phyloP scores from a whole-genome alignment of 2,888 invertebrate species.

The Anthrax anthrax region DNA sequence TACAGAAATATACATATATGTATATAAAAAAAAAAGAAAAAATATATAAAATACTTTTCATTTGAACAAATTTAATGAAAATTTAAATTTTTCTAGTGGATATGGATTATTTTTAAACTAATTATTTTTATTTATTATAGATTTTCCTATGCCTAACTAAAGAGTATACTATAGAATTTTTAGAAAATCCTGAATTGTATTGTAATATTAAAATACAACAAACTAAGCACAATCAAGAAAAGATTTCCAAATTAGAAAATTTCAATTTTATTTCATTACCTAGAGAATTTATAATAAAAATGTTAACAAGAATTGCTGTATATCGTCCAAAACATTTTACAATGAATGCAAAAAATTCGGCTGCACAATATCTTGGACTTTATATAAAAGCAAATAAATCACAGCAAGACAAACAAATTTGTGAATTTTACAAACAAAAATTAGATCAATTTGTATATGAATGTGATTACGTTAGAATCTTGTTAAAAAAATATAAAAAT shows the following conservation, averaged over 20 bases:
- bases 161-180: slow-evolving; percentile 39
- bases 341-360: slow-evolving; percentile 37
- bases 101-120: background rate
- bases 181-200: slow-evolving; percentile 38
- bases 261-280: slow-evolving; percentile 1
- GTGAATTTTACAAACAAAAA: slow-evolving; percentile 31
- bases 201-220: slow-evolving; percentile 25
- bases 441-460: slow-evolving; percentile 29
- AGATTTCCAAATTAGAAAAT: background rate
- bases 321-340: slow-evolving; percentile 47
- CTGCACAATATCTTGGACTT: slow-evolving; percentile 40
- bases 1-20: background rate
- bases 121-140: slow-evolving; percentile 10
- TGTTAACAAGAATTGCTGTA: slow-evolving; percentile 38
- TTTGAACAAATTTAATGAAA: no score
- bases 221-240: background rate
- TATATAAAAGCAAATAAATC: slow-evolving; percentile 41
- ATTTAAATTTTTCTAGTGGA: no score
- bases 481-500: slow-evolving; percentile 37
- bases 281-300: slow-evolving; percentile 36
- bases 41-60: no score
- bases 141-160: slow-evolving; percentile 42
- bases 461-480: slow-evolving; percentile 31
- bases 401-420: slow-evolving; percentile 18
- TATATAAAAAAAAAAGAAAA: no score